These are phyloP conservation scores for Tortricodes alternella DNA, from an alignment of 2,888 invertebrate genomes.

Conservation along the genomic window DNA sequence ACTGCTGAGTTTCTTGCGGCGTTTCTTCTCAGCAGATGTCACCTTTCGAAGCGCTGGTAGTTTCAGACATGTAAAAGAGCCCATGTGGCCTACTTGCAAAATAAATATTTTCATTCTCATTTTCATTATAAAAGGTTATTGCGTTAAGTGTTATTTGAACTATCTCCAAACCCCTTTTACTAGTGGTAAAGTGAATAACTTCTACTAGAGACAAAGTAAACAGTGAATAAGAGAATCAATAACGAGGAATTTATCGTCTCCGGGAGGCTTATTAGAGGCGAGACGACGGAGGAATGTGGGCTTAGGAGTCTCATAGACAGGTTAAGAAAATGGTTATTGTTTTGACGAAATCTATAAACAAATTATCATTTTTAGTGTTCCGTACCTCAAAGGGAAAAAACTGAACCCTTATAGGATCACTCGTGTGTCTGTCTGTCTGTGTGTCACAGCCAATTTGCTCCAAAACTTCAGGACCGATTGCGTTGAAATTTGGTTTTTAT, in stretches of 20 bases:
- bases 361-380: no score
- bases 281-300: constrained; percentile 16
- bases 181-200: neutral
- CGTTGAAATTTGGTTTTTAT: neutral
- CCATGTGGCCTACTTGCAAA: no score
- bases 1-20: no score
- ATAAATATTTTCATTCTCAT: no score
- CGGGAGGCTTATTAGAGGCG: constrained; percentile 24
- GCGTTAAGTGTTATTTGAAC: neutral
- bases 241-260: constrained; percentile 24
- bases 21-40: no score
- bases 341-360: no score
- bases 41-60: no score
- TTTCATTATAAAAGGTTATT: no score
- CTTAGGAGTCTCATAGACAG: neutral
- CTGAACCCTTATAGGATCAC: no score
- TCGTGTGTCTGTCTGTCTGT: no score
- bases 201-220: neutral
- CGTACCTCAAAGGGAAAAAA: no score
- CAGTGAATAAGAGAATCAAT: constrained; percentile 27
- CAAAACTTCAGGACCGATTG: neutral
- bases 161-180: neutral
- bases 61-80: no score
- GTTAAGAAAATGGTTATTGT: neutral
- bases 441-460: neutral